Evolutionary conservation across 2,797 vertebrate species (phyloP), one percentile per base, ranked within the genome.

Genomic region (Pangasius larnaudii): DNA sequence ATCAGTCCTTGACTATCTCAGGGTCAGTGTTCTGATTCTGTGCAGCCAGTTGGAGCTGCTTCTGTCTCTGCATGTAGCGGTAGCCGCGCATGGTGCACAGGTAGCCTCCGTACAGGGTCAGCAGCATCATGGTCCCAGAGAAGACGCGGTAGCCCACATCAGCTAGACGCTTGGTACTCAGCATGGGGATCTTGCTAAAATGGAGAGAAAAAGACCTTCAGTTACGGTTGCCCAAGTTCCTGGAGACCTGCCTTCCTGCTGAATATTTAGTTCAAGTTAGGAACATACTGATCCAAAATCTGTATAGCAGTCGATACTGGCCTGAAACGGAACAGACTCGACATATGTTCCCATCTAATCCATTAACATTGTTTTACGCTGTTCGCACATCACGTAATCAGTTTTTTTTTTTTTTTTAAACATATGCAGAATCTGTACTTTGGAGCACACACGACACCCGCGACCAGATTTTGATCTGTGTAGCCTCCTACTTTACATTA

Each of bases 121-220:
- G 95, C 85, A 99, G 93, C 94, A 98, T 95, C 98, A 99, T 99
- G 24, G 98, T 97, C 8, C 94, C 91, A 0, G 98, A 97, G 91
- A 99, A 97, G 0, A 97, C 84, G 91, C 96, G 97, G 90, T 99
- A 99, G 22, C 98, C 96, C 0, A 97, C 63, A 89, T 99, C 98
- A 27, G 98, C 98, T 42, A 99, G 88, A 19, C 96, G 97, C 95
- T 97, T 99, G 39, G 92, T 94, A 33, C 95, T 93, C 58, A 97
- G 91, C 98, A 99, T 99, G 90, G 63, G 65, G 89, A 84, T 18
- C 42, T 33, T 89, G 88, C 84, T 27, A 87, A 30, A 46, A 75
- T 13, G 27, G 22, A 24, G 1, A n/a, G 59, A 83, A 7, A 42
- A 46, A 9, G 78, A 83, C 3, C 2, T 42, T 2, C 7, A 11